Evolutionary conservation across 2,797 vertebrate species (phyloP).

Genomic region (Oryzias dopingdopingensis): DNA sequence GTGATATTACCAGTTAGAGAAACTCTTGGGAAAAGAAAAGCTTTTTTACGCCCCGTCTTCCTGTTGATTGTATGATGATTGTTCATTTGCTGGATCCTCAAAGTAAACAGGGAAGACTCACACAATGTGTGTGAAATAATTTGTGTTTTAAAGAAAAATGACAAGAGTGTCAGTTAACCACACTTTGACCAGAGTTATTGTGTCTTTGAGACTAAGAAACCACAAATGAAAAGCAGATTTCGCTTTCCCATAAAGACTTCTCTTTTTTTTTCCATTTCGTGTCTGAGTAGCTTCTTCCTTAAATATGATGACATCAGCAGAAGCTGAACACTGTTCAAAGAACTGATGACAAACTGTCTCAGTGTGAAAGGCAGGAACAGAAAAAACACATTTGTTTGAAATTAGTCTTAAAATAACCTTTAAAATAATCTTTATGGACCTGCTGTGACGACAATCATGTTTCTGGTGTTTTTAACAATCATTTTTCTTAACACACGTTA

Average conservation of each 20-base stretch:
- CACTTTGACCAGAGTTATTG: conserved; percentile 18
- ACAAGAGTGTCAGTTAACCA: conserved; percentile 15
- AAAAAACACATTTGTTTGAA: not conserved
- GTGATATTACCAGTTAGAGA: not conserved
- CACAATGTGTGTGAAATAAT: conserved; percentile 1
- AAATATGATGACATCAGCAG: not conserved
- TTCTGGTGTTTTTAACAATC: too few relatives aligned
- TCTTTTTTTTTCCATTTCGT: conserved; percentile 1
- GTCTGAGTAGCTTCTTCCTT: conserved; percentile 5
- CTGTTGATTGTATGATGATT: conserved; percentile 23
- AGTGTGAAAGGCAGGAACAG: not conserved
- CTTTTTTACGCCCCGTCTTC: conserved; percentile 18
- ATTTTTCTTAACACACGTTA: too few relatives aligned
- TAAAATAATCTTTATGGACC: too few relatives aligned
- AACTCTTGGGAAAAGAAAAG: conserved; percentile 9
- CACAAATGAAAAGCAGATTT: conserved; percentile 64
- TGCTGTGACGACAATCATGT: too few relatives aligned
- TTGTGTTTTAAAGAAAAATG: not conserved
- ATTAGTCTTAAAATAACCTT: not conserved
- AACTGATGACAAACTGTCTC: conserved; percentile 3
- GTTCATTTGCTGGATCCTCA: conserved; percentile 2
- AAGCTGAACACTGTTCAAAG: conserved; percentile 4
- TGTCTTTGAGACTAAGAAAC: conserved; percentile 37
- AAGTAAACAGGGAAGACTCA: conserved; percentile 18
- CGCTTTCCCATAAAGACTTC: conserved; percentile 12